These are phyloP conservation scores for Brevimyrus niger DNA, from an alignment of 2,113 vertebrate species.

Conservation along the genomic window DNA sequence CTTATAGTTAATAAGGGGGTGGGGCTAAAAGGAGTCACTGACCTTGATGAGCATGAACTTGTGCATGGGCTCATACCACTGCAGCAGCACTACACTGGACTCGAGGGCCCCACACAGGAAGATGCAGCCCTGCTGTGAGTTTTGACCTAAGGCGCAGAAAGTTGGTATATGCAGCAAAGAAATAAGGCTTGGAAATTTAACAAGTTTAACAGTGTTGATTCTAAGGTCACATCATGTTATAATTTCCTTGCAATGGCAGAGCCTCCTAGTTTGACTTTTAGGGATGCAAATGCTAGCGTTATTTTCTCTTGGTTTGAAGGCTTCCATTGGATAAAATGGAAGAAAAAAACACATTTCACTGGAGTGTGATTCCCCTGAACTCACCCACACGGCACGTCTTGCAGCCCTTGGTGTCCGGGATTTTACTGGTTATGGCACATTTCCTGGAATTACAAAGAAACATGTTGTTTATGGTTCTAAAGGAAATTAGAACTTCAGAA, in stretches of 20 bases:
- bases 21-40: conserved; percentile 4
- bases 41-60: conserved; percentile 92
- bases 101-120: conserved; percentile 81
- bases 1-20: neutral
- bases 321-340: neutral
- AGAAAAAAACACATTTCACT: neutral
- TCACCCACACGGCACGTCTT: conserved; percentile 76
- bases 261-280: neutral
- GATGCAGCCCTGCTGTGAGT: conserved; percentile 50
- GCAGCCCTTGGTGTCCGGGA: conserved; percentile 86
- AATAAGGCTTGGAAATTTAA: neutral
- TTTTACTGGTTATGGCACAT: conserved; percentile 67
- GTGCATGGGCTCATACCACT: conserved; percentile 89
- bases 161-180: neutral
- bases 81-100: conserved; percentile 74
- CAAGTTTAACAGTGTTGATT: neutral
- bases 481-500: neutral
- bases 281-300: neutral
- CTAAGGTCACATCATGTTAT: neutral
- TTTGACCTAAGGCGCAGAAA: conserved; percentile 49
- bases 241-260: neutral
- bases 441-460: conserved; percentile 56
- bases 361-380: conserved; percentile 19
- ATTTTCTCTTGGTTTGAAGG: neutral
- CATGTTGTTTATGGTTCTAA: neutral